Conservation (phyloP, 2,888 invertebrate species). For the Taenaris catops region DNA sequence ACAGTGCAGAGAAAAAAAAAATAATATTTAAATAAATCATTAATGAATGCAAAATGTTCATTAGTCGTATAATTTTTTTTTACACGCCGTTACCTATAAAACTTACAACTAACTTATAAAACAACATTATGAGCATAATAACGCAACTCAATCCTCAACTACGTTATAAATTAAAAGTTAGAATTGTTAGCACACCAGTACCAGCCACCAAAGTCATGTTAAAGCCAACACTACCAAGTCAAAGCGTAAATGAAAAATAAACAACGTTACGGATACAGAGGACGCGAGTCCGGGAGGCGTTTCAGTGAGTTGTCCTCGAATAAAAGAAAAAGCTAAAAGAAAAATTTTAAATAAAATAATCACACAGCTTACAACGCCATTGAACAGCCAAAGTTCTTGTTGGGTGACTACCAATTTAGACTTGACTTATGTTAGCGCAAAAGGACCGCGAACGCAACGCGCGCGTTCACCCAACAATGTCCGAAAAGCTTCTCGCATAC, state of each 20-base stretch:
- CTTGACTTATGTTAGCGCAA: conserved; percentile 36
- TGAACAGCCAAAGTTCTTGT: conserved; percentile 69
- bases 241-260: conserved; percentile 68
- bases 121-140: conserved; percentile 56
- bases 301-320: conserved; percentile 45
- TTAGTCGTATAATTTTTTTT: conserved; percentile 28
- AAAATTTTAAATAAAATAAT: conserved; percentile 54
- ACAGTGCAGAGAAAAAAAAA: conserved; percentile 15
- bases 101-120: conserved; percentile 41
- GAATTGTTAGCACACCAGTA: conserved; percentile 74
- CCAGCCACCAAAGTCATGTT: conserved; percentile 69
- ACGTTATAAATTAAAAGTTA: conserved; percentile 55
- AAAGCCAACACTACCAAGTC: conserved; percentile 77
- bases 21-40: conserved; percentile 11
- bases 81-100: conserved; percentile 36
- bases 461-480: conserved; percentile 68
- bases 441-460: conserved; percentile 51
- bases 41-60: conserved; percentile 16
- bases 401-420: conserved; percentile 57
- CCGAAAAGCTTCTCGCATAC: conserved; percentile 58
- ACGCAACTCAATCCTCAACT: conserved; percentile 60
- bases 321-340: conserved; percentile 55
- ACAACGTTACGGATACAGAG: conserved; percentile 76
- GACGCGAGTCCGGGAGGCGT: conserved; percentile 75
- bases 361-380: conserved; percentile 75